Conservation (phyloP, 2,113 vertebrate species). For the Silurus meridionalis region DNA sequence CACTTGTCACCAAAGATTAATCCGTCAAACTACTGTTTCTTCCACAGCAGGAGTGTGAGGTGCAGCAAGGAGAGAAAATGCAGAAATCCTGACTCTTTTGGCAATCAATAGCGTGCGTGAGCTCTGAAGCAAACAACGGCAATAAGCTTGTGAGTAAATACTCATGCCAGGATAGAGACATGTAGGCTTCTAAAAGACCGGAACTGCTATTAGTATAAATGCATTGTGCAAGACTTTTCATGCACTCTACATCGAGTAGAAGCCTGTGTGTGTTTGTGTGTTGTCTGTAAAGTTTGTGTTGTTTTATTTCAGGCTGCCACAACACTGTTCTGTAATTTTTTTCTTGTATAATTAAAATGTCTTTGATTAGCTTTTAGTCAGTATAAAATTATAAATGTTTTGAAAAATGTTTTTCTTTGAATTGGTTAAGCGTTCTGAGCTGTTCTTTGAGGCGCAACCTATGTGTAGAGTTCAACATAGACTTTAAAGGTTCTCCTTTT, state of each 20-base stretch:
- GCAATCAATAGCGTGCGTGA: slow-evolving; percentile 45
- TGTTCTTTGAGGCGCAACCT: neutral
- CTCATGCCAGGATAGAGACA: slow-evolving; percentile 36
- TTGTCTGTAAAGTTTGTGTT: neutral
- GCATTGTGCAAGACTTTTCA: neutral
- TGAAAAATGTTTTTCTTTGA: neutral
- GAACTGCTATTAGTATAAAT: neutral
- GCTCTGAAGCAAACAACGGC: slow-evolving; percentile 30
- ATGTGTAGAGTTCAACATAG: neutral
- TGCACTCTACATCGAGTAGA: neutral
- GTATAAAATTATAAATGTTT: neutral
- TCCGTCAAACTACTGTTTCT: slow-evolving; percentile 54
- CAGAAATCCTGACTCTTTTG: slow-evolving; percentile 39
- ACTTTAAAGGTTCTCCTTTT: neutral
- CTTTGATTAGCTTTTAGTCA: neutral
- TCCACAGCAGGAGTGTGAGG: slow-evolving; percentile 59
- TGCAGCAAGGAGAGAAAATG: slow-evolving; percentile 31
- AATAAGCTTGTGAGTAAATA: slow-evolving; percentile 14
- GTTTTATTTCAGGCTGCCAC: neutral
- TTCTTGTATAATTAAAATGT: neutral
- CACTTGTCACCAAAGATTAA: slow-evolving; percentile 76
- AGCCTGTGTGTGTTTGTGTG: neutral
- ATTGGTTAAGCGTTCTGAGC: neutral
- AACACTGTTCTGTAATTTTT: neutral
- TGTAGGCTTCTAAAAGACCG: neutral